Conservation (phyloP, 1,140 invertebrate genomes). For the Stenopsyche tienmushanensis region DNA sequence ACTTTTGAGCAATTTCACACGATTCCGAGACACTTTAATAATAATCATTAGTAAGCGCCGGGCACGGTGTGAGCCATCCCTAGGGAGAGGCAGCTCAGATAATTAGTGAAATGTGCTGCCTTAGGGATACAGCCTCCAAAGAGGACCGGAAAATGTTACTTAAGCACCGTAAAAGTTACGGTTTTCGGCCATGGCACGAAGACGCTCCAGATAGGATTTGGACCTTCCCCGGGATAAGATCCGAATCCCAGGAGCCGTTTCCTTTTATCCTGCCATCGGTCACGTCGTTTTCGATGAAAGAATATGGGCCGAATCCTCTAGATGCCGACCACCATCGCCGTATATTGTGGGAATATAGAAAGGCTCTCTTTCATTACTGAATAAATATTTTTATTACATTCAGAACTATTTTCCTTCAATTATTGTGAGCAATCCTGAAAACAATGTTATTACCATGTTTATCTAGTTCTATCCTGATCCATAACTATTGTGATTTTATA, state of each 20-base stretch:
- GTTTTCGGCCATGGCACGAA: background rate
- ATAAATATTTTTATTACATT: no score
- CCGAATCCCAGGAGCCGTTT: background rate
- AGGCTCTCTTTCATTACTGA: no score
- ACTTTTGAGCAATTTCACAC: no score
- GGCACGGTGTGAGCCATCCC: background rate
- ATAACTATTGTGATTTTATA: no score
- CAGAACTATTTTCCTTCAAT: no score
- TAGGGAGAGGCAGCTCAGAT: no score
- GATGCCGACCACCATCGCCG: no score
- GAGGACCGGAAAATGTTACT: background rate
- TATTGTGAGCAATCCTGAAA: no score
- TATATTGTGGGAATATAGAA: no score
- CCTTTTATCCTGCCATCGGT: slow-evolving; percentile 10
- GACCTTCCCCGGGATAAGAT: background rate
- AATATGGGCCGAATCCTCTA: background rate
- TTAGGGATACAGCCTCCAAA: slow-evolving; percentile 10
- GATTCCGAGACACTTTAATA: slow-evolving; percentile 9
- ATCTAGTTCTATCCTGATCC: no score
- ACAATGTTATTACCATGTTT: no score
- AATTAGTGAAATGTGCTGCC: slow-evolving; percentile 26
- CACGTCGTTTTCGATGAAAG: background rate
- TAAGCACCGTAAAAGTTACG: background rate
- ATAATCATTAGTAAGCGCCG: slow-evolving; percentile 8
- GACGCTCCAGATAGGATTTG: background rate